Evolutionary conservation across 2,888 invertebrate species (phyloP).

Genomic region (Cheilosia scutellata): DNA sequence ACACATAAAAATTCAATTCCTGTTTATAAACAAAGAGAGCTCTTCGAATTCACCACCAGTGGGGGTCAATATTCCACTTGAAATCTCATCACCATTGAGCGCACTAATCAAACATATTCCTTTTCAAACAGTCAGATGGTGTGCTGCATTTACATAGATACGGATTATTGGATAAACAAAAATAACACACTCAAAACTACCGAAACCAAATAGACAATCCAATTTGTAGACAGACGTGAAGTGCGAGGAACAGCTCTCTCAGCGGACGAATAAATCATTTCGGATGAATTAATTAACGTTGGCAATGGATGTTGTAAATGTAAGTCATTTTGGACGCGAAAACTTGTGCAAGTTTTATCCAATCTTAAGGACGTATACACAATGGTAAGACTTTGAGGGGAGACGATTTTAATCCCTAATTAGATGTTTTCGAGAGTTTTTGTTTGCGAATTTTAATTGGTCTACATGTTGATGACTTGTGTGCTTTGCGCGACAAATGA

Average conservation of each 20-base stretch:
- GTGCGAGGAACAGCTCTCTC: constrained; percentile 2
- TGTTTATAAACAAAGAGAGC: constrained; percentile 33
- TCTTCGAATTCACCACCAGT: background rate
- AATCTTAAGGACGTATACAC: constrained; percentile 2
- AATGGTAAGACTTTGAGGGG: background rate
- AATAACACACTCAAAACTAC: background rate
- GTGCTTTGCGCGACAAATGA: background rate
- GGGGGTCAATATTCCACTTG: constrained; percentile 57
- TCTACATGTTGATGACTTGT: constrained; percentile 3
- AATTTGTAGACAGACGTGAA: constrained; percentile 33
- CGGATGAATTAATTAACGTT: constrained; percentile 48
- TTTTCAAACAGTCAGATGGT: constrained; percentile 25
- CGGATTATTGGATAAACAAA: constrained; percentile 48
- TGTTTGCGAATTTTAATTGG: constrained; percentile 12
- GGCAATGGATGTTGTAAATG: constrained; percentile 23
- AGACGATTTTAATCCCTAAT: constrained; percentile 21
- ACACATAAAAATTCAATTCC: constrained; percentile 13
- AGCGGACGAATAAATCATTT: constrained; percentile 52
- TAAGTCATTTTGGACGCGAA: constrained; percentile 17
- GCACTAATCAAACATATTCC: constrained; percentile 29
- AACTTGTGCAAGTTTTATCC: background rate
- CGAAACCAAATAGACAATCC: constrained; percentile 48
- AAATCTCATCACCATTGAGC: constrained; percentile 26
- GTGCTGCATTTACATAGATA: constrained; percentile 6
- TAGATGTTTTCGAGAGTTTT: constrained; percentile 1